Base-by-base conservation (phyloP, 2,888 invertebrate species). In the Galerucella nymphaeae region DNA sequence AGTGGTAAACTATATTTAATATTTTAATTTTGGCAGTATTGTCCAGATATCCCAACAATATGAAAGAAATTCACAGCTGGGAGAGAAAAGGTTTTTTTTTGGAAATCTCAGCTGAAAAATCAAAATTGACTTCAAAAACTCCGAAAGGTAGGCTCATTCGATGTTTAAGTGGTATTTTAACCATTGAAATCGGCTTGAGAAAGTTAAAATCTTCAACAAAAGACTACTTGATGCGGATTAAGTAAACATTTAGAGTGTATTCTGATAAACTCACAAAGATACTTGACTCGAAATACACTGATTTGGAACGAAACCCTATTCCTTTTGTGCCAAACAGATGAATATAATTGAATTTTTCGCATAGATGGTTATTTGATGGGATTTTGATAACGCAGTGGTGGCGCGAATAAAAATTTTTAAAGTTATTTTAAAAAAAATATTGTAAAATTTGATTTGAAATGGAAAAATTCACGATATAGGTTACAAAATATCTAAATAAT, bases 281-380 rank as follows among this genome's bases (percentile, higher is more conserved):
- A 77, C 77, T 78, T 78, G 78, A 78, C 78, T 78, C 74, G 70
- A 66, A 77, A 76, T 72, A 55, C 48, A 65, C 66, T 48, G 71
- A 71, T 72, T 64, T 63, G 23, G 45, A 20, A 18, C 41, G 53
- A 41, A 59, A 69, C 62, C 62, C 41, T 5, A 55, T 53, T 63
- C 41, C 42, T 69, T 23, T 69, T 69, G 61, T 69, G 23, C 48
- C 41, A 55, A 38, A 41, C 20, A 10, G 41, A 53, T 62, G 53
- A 66, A 72, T 30, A 63, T 73, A 73, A 75, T 75, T 76, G 73
- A 76, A 73, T 75, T 73, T 76, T 75, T 73, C 73, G 71, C 71
- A 50, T 71, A 67, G 70, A 53, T 71, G 65, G 23, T 48, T 66
- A 71, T 76, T 63, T 45, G 42, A 71, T 59, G 57, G 63, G 65